phyloP scores from a whole-genome alignment of 2,113 vertebrate species.

The Tyrannus savana region DNA sequence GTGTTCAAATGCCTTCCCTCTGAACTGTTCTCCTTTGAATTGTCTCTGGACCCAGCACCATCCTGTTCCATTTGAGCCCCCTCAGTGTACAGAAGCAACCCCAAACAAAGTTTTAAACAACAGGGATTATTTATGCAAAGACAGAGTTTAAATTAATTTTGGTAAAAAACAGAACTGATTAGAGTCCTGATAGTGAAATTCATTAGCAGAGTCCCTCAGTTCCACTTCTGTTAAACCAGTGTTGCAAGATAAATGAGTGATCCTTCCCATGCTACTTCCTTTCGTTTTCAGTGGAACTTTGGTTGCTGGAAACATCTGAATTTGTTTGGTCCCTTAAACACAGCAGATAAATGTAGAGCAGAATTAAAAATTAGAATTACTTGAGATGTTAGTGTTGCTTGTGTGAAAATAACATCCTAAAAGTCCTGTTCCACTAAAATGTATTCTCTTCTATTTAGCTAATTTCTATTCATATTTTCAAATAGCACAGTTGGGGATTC shows the following conservation, averaged over 20 bases:
- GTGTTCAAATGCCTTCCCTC: neutral
- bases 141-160: neutral
- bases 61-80: neutral
- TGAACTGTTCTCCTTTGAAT: neutral
- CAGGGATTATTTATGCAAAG: neutral
- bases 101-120: neutral
- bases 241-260: neutral
- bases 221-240: neutral
- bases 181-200: neutral
- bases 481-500: neutral
- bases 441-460: neutral
- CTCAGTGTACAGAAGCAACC: neutral
- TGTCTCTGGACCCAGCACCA: neutral
- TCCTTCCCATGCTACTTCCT: neutral
- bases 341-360: neutral
- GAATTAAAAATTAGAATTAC: neutral
- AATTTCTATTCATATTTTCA: constrained; percentile 28
- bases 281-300: neutral
- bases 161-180: neutral
- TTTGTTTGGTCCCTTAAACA: neutral
- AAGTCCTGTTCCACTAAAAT: neutral
- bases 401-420: neutral
- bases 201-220: neutral
- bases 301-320: neutral
- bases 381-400: neutral